Base-by-base conservation (phyloP, 2,888 invertebrate genomes). In the Eumacrocentrus americanus region DNA sequence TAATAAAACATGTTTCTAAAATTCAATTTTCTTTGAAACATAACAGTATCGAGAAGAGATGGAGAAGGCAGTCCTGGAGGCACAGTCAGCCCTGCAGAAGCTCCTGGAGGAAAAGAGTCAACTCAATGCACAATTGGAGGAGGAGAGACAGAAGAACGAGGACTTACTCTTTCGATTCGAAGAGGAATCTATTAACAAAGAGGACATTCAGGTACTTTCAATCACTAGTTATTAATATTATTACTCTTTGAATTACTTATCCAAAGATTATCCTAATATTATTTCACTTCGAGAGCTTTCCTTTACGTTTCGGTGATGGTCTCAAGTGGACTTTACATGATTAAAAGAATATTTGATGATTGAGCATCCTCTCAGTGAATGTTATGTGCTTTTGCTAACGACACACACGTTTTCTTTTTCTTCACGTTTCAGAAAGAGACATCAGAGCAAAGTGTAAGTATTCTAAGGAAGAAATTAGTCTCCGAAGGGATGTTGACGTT, bases 81-180 rank as follows among this genome's bases (percentile, higher is more conserved):
- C 87, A 63, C 84, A 88, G 72, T 81, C 78, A 62, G 68, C 79
- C 70, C 46, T 84, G 67, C 68, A 81, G 53, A 84, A 87, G 71
- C 81, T 90, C 5, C 57, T 74, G 11, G 72, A 72, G 5, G 79
- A 80, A 48, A 80, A 75, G 58, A 73, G 71, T 46, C 58, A 84
- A 55, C 81, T 92, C 61, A 81, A 83, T 67, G 56, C 58, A 11
- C 87, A 88, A 72, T 79, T 94, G 66, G 91, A 91, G 59, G 92
- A 92, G 70, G 93, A 93, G 73, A 85, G 85, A 69, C 88, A 90
- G 75, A 92, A 90, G 81, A 88, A 90, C 3, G 95, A 96, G 83
- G 96, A 96, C 81, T 84, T 96, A 63, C 90, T 94, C 81, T 96
- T 96, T 78, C 85, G 91, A 60, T 89, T 93, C 66, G 97, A 97